Conservation (phyloP, 2,113 vertebrate species). For the Theristicus caerulescens region DNA sequence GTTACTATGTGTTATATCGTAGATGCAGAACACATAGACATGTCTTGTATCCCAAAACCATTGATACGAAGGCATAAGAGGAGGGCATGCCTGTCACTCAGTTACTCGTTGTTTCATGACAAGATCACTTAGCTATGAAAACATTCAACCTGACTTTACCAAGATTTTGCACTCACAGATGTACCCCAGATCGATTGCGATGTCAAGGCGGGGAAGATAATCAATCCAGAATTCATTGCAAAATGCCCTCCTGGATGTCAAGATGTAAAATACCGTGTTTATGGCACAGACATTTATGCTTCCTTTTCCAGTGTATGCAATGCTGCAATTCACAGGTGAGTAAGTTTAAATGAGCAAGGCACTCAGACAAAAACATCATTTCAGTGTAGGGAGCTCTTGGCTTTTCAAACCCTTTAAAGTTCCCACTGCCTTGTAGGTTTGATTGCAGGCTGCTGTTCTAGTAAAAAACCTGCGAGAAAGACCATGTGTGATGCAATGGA, state of each 20-base stretch:
- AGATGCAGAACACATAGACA: background rate
- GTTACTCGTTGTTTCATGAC: background rate
- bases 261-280: constrained; percentile 88
- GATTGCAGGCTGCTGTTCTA: background rate
- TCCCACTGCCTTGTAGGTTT: background rate
- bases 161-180: constrained; percentile 74
- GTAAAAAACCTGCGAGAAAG: background rate
- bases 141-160: constrained; percentile 20
- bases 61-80: background rate
- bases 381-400: background rate
- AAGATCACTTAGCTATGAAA: background rate
- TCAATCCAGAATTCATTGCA: constrained; percentile 90
- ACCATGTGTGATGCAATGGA: background rate
- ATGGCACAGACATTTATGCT: constrained; percentile 90
- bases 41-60: background rate
- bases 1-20: background rate
- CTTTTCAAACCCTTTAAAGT: background rate
- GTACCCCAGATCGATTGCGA: constrained; percentile 90
- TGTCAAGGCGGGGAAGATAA: constrained; percentile 90
- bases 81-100: background rate
- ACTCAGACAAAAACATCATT: background rate
- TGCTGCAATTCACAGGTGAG: constrained; percentile 94
- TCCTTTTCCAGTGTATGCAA: constrained; percentile 96
- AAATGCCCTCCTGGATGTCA: constrained; percentile 91
- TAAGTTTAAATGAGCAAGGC: background rate